A percentile compares a stretch with the other conserved stretches of the same genome.
phyloP scores from a whole-genome alignment of 2,888 invertebrate species.

The Athalia cordata region DNA sequence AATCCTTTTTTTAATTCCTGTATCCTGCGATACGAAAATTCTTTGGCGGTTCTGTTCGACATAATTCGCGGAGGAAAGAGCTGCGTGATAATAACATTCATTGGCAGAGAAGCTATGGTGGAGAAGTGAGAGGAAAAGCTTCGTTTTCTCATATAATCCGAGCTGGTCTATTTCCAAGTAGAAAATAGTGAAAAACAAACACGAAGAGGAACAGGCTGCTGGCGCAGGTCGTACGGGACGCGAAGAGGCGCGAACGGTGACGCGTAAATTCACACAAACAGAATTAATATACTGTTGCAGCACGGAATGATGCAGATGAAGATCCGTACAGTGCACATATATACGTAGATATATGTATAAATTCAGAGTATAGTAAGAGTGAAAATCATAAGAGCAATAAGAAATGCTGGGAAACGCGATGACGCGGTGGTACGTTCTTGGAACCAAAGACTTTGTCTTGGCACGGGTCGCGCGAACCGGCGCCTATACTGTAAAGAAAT shows the following conservation, averaged over 20 bases:
- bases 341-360: too few relatives aligned
- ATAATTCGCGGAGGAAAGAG: too few relatives aligned
- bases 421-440: conserved; percentile 26
- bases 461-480: conserved; percentile 17
- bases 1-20: too few relatives aligned
- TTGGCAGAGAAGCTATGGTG: too few relatives aligned
- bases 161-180: too few relatives aligned
- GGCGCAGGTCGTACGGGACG: neutral
- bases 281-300: neutral
- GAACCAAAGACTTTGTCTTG: conserved; percentile 35
- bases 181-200: neutral
- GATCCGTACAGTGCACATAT: too few relatives aligned
- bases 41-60: too few relatives aligned
- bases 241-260: conserved; percentile 33
- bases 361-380: too few relatives aligned
- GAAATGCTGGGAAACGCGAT: neutral
- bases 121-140: too few relatives aligned
- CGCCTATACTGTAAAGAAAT: neutral
- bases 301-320: neutral
- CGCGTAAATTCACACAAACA: neutral
- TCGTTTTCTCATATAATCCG: too few relatives aligned
- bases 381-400: neutral
- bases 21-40: too few relatives aligned
- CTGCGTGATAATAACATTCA: too few relatives aligned
- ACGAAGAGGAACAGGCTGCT: neutral